These are phyloP conservation scores for Pammene aurita DNA, from an alignment of 2,888 invertebrate species.

Conservation along the genomic window DNA sequence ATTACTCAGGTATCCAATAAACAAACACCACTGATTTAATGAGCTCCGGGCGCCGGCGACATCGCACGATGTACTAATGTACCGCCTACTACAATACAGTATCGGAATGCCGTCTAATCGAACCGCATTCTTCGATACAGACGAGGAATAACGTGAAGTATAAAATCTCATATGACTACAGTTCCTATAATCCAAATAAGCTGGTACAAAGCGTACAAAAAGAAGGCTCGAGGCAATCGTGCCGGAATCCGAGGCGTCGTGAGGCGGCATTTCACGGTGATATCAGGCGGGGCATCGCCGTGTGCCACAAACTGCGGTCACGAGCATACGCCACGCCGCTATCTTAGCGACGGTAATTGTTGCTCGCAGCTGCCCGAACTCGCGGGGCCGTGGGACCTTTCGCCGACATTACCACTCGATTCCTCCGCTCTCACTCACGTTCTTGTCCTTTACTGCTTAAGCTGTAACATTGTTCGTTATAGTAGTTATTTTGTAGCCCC, in stretches of 20 bases:
- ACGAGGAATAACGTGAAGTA: slow-evolving; percentile 54
- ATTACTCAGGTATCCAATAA: slow-evolving; percentile 36
- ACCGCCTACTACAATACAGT: slow-evolving; percentile 61
- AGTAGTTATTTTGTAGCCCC: slow-evolving; percentile 49
- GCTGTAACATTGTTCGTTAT: slow-evolving; percentile 45
- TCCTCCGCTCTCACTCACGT: slow-evolving; percentile 45
- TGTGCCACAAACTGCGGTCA: slow-evolving; percentile 76
- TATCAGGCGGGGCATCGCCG: slow-evolving; percentile 75
- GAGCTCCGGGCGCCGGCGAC: slow-evolving; percentile 66
- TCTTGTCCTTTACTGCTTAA: slow-evolving; percentile 45
- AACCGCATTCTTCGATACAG: slow-evolving; percentile 76
- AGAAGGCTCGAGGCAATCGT: slow-evolving; percentile 64
- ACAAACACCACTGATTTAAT: slow-evolving; percentile 58
- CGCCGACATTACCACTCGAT: slow-evolving; percentile 37
- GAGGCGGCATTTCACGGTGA: slow-evolving; percentile 79
- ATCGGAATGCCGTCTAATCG: slow-evolving; percentile 75
- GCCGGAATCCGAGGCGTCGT: slow-evolving; percentile 72
- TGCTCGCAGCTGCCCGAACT: slow-evolving; percentile 69
- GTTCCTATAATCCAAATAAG: slow-evolving; percentile 12
- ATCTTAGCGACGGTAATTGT: slow-evolving; percentile 72
- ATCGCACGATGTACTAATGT: slow-evolving; percentile 71
- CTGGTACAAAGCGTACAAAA: slow-evolving; percentile 50
- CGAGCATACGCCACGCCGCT: slow-evolving; percentile 76
- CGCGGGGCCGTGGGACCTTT: slow-evolving; percentile 70
- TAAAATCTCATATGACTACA: slow-evolving; percentile 7